These are phyloP conservation scores for Trichechus manatus DNA, from an alignment of 2,113 vertebrate genomes.

Conservation along the genomic window DNA sequence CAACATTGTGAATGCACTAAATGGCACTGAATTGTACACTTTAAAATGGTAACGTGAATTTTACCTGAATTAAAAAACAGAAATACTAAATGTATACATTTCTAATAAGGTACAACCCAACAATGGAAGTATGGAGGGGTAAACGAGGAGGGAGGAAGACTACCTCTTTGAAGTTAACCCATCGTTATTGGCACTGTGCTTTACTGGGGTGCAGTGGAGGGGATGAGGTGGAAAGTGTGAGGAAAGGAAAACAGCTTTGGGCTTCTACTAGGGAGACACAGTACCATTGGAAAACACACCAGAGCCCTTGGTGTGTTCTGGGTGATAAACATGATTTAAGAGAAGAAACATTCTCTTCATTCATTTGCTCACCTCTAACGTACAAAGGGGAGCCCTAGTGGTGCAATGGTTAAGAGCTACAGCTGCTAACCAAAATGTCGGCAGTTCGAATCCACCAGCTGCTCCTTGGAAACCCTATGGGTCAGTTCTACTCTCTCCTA, in stretches of 20 bases:
- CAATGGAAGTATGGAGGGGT: not conserved
- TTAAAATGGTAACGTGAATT: not conserved
- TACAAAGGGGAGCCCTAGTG: not conserved
- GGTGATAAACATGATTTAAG: not conserved
- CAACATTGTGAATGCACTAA: not conserved
- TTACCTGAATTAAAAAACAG: not conserved
- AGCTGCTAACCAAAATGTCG: not conserved
- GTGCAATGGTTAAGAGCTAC: not conserved
- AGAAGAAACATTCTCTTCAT: not conserved
- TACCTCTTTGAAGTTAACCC: not conserved
- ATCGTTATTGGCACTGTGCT: not conserved
- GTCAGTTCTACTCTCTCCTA: not conserved
- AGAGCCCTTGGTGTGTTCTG: not conserved
- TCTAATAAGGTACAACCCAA: not conserved
- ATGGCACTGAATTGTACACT: not conserved
- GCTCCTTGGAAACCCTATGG: not conserved
- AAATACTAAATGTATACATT: not conserved
- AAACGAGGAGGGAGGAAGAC: not conserved
- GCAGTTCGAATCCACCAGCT: not conserved
- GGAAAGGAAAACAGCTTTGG: not conserved
- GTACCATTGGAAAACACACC: fast-evolving
- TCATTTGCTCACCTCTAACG: not conserved
- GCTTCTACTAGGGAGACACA: not conserved
- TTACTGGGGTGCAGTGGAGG: not conserved
- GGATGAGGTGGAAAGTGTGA: not conserved